phyloP scores from a whole-genome alignment of 2,888 invertebrate species.

The Agonopterix alstromeriana region DNA sequence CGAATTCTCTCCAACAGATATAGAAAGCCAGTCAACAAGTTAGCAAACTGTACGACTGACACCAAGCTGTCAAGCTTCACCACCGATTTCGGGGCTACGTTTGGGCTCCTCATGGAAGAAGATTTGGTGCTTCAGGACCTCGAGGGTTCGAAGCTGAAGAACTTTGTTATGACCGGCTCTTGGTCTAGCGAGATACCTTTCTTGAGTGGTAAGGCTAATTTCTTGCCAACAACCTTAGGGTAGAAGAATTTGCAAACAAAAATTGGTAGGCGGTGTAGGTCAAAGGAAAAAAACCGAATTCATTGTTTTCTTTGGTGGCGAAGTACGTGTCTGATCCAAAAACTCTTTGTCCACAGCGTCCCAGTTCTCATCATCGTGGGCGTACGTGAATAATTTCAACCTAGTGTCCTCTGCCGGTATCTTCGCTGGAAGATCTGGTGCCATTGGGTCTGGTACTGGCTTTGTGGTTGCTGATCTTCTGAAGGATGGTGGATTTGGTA shows the following conservation, averaged over 20 bases:
- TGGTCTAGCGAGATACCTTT: slow-evolving; percentile 27
- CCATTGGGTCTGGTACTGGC: slow-evolving; percentile 9
- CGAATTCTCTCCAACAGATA: slow-evolving; percentile 28
- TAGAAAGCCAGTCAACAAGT: slow-evolving; percentile 36
- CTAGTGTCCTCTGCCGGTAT: slow-evolving; percentile 34
- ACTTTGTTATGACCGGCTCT: slow-evolving; percentile 38
- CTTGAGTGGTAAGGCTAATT: slow-evolving; percentile 33
- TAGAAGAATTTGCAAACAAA: too few relatives aligned
- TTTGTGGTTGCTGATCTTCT: slow-evolving; percentile 32
- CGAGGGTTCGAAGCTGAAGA: slow-evolving; percentile 26
- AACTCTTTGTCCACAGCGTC: slow-evolving; percentile 22
- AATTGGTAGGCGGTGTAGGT: too few relatives aligned
- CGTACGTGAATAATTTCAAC: slow-evolving; percentile 35
- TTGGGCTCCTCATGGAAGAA: slow-evolving; percentile 46
- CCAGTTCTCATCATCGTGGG: slow-evolving; percentile 44
- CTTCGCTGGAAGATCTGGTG: slow-evolving; percentile 26
- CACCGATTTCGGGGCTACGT: slow-evolving; percentile 55
- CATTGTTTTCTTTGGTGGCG: too few relatives aligned
- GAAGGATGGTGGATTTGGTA: slow-evolving; percentile 29
- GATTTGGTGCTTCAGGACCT: slow-evolving; percentile 36
- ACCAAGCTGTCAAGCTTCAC: slow-evolving; percentile 28
- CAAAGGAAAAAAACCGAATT: too few relatives aligned
- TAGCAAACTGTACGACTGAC: slow-evolving; percentile 31
- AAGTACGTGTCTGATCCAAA: too few relatives aligned
- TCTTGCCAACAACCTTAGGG: too few relatives aligned